These are phyloP conservation scores for Propithecus coquereli DNA, from an alignment of 2,113 vertebrate genomes.

Conservation along the genomic window DNA sequence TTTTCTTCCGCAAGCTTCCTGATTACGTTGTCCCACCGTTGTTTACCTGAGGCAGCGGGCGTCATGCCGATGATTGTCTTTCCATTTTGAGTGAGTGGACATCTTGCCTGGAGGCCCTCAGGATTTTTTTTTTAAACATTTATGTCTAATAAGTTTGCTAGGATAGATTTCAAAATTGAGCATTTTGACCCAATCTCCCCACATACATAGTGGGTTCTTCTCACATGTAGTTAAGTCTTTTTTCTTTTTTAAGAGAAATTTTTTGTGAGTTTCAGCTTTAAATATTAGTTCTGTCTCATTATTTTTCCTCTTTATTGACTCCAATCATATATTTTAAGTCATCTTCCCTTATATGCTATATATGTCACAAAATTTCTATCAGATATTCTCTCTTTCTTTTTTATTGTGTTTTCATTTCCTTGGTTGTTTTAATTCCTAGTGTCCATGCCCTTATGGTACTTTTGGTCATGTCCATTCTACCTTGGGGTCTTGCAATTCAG, in stretches of 20 bases:
- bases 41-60: too few relatives aligned
- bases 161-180: not conserved
- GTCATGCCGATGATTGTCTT: too few relatives aligned
- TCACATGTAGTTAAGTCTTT: not conserved
- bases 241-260: not conserved
- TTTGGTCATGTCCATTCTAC: not conserved
- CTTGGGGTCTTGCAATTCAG: not conserved
- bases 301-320: not conserved
- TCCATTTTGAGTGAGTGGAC: accelerated
- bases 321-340: not conserved
- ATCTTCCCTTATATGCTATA: not conserved
- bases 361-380: not conserved
- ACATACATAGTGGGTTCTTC: not conserved
- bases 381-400: not conserved
- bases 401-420: not conserved
- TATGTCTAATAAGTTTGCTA: not conserved
- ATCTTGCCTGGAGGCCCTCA: too few relatives aligned
- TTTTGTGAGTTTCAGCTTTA: not conserved
- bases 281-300: not conserved
- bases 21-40: not conserved
- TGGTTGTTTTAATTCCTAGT: not conserved
- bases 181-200: not conserved
- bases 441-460: not conserved
- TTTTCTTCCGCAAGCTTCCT: not conserved
- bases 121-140: not conserved